Evolutionary conservation across 2,888 invertebrate genomes (phyloP).

Genomic region (Carpatolechia fugitivella): DNA sequence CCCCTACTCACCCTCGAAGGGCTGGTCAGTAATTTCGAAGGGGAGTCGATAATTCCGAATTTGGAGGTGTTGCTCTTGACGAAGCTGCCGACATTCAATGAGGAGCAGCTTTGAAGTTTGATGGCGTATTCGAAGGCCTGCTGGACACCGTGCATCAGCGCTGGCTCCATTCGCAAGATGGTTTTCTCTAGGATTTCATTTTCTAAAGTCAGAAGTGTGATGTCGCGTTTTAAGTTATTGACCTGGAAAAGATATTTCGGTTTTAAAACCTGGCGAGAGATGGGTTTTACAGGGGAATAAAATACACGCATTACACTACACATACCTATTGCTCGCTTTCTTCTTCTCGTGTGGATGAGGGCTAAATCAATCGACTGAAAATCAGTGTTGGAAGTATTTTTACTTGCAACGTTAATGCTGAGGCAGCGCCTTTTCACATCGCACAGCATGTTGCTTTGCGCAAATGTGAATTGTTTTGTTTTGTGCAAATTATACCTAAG

Average conservation of each 20-base stretch:
- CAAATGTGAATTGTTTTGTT: no score
- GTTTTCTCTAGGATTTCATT: conserved; percentile 75
- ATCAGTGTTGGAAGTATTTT: no score
- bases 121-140: conserved; percentile 61
- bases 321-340: no score
- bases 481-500: no score
- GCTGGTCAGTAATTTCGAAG: conserved; percentile 32
- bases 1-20: not conserved
- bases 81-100: conserved; percentile 45
- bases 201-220: conserved; percentile 58
- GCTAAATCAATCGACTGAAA: no score
- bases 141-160: conserved; percentile 64
- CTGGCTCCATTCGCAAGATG: conserved; percentile 65
- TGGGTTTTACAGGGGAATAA: no score
- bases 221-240: conserved; percentile 47
- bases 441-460: no score
- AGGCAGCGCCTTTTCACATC: no score
- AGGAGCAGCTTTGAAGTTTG: conserved; percentile 47
- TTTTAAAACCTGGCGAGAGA: no score
- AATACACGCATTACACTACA: no score
- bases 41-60: conserved; percentile 33
- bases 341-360: no score
- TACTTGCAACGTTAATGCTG: no score
- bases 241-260: conserved; percentile 33
- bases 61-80: conserved; percentile 50